A percentile compares a stretch with the other conserved stretches of the same genome.
phyloP scores from a whole-genome alignment of 2,797 vertebrate genomes.

The Amazona ochrocephala region DNA sequence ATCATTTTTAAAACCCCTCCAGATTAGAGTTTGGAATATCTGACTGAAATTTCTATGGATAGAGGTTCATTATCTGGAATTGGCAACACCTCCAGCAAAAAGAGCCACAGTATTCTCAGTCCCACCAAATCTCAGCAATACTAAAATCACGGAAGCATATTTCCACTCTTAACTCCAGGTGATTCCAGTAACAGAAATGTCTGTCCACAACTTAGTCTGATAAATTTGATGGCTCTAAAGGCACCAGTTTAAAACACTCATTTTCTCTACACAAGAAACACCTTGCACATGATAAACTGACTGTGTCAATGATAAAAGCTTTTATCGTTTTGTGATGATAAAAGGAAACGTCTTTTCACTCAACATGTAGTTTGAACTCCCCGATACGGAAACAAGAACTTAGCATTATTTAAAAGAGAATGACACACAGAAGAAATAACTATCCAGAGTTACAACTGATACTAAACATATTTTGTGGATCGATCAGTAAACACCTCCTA shows the following conservation, averaged over 20 bases:
- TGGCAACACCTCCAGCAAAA: neutral
- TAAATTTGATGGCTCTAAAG: neutral
- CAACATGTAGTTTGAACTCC: neutral
- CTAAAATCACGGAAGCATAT: neutral
- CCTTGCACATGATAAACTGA: neutral
- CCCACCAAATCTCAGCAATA: neutral
- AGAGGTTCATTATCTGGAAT: neutral
- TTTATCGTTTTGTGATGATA: neutral
- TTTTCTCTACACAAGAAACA: neutral
- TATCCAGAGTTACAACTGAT: neutral
- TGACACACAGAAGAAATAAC: neutral
- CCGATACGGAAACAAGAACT: neutral
- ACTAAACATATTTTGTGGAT: neutral
- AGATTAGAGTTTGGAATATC: neutral
- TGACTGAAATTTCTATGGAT: neutral
- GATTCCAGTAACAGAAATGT: neutral
- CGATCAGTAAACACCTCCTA: neutral
- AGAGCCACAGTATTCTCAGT: neutral
- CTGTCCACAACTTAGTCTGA: neutral
- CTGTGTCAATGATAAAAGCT: neutral
- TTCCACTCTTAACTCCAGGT: neutral
- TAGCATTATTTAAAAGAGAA: neutral
- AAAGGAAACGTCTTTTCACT: neutral
- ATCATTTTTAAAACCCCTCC: neutral
- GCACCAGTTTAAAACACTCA: accelerated